Evolutionary conservation across 1,140 invertebrate species (phyloP).

Genomic region (Apolygus lucorum): DNA sequence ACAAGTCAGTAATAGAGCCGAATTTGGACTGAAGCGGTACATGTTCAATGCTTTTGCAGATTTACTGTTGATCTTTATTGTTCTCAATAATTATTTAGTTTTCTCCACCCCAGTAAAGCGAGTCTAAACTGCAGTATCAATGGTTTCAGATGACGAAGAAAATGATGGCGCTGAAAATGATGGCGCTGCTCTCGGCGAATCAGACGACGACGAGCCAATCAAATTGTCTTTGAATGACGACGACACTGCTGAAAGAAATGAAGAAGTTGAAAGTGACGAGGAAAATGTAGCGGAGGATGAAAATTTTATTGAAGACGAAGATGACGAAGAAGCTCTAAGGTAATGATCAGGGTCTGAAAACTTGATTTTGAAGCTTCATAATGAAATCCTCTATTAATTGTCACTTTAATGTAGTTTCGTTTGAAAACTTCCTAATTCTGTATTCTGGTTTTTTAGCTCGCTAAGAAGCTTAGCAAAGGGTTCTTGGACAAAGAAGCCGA

Average conservation of each 20-base stretch:
- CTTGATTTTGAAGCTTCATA: too few species aligned
- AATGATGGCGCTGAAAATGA: slow-evolving; percentile 37
- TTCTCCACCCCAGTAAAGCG: too few species aligned
- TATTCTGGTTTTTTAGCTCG: slow-evolving; percentile 21
- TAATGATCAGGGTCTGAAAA: too few species aligned
- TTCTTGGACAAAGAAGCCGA: slow-evolving; percentile 82
- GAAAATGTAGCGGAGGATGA: slow-evolving; percentile 39
- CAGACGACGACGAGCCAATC: slow-evolving; percentile 32
- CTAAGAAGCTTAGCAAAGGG: slow-evolving; percentile 38
- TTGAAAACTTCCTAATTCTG: slow-evolving; percentile 2
- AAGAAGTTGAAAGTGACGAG: slow-evolving; percentile 36
- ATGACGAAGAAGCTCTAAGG: slow-evolving; percentile 44
- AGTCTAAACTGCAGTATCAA: too few species aligned
- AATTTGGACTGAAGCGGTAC: too few species aligned
- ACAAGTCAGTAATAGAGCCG: too few species aligned
- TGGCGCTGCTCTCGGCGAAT: slow-evolving; percentile 31
- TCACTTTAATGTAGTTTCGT: too few species aligned
- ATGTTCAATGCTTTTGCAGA: too few species aligned
- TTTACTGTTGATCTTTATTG: too few species aligned
- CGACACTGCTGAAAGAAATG: slow-evolving; percentile 40
- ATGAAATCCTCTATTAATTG: too few species aligned
- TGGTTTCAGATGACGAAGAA: slow-evolving; percentile 34
- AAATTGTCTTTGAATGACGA: slow-evolving; percentile 36
- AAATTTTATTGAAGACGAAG: slow-evolving; percentile 36
- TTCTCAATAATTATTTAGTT: too few species aligned